Evolutionary conservation across 2,888 invertebrate species (phyloP).

Genomic region (Globia sparganii): DNA sequence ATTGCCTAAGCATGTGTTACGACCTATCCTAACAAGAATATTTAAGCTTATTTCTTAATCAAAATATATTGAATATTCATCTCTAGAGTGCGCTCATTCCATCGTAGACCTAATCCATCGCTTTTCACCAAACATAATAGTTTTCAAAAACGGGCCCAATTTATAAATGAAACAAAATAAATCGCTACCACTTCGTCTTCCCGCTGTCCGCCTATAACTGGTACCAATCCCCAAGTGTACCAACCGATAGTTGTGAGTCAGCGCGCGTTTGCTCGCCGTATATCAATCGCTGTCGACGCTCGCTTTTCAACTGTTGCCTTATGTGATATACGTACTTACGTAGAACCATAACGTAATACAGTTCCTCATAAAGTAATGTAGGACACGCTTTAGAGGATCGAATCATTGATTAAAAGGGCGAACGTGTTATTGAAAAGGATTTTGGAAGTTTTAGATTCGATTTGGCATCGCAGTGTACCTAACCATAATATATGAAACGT

Average conservation of each 20-base stretch:
- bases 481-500: background rate
- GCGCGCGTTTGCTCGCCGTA: conserved; percentile 87
- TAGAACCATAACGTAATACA: conserved; percentile 52
- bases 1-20: background rate
- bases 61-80: background rate
- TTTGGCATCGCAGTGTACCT: background rate
- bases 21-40: background rate
- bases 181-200: conserved; percentile 15
- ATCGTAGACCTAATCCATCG: background rate
- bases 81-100: background rate
- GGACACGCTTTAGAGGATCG: conserved; percentile 29
- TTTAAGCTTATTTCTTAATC: background rate
- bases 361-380: conserved; percentile 43
- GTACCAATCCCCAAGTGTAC: conserved; percentile 68
- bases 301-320: conserved; percentile 78
- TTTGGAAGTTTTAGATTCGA: background rate
- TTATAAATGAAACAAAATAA: background rate
- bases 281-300: conserved; percentile 88
- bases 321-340: conserved; percentile 57
- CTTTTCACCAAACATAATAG: background rate
- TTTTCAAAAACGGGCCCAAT: background rate
- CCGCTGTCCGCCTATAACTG: conserved; percentile 57
- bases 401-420: conserved; percentile 23
- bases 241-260: conserved; percentile 86
- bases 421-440: background rate